Conservation (phyloP, 64 coral and sea anemone genomes). For the Acropora yongei region DNA sequence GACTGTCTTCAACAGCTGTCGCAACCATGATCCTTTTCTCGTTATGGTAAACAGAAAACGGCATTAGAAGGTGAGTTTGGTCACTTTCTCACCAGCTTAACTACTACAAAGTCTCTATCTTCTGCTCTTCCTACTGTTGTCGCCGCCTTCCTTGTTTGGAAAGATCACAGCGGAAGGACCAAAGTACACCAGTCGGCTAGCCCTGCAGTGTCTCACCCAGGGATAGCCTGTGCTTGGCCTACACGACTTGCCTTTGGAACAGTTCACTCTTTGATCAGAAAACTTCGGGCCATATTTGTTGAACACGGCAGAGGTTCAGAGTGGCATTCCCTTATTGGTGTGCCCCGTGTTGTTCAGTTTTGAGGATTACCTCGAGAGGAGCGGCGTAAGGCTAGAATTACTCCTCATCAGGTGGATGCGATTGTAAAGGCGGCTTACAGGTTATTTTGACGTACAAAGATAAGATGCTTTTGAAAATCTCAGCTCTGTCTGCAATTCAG, state of each 20-base stretch:
- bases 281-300: conserved; percentile 30
- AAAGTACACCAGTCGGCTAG: conserved; percentile 16
- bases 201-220: not conserved
- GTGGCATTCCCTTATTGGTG: not conserved
- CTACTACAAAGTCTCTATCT: not conserved
- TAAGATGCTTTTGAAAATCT: not conserved
- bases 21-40: not conserved
- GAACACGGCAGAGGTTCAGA: conserved; percentile 12
- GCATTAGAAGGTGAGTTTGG: conserved; percentile 35
- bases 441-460: not conserved
- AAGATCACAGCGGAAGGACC: conserved; percentile 48
- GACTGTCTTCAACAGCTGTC: not conserved
- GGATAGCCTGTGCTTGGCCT: conserved; percentile 15
- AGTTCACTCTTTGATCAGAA: conserved; percentile 41
- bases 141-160: conserved; percentile 59
- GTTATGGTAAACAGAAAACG: conserved; percentile 60
- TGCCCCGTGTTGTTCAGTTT: not conserved
- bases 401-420: too few species aligned
- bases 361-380: conserved; percentile 25
- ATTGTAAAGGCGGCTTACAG: too few species aligned
- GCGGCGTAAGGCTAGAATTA: not conserved
- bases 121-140: conserved; percentile 44
- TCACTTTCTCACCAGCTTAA: not conserved
- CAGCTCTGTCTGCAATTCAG: not conserved
- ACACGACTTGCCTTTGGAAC: conserved; percentile 44